Evolutionary conservation across 2,888 invertebrate genomes (phyloP).

Genomic region (Diadegma fenestrale): DNA sequence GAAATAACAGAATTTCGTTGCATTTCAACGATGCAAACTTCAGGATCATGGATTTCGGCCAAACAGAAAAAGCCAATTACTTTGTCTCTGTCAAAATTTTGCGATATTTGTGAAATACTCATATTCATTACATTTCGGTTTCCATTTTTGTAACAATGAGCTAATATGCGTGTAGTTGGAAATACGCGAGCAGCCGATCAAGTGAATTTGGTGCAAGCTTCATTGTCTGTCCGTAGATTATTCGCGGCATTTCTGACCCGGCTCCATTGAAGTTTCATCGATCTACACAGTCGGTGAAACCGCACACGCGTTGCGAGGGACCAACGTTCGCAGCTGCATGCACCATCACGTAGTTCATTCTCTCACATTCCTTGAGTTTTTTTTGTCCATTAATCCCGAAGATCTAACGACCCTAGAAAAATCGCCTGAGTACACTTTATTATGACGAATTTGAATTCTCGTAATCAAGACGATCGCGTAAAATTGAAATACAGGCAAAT

Average conservation of each 20-base stretch:
- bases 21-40: no score
- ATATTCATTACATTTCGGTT: background rate
- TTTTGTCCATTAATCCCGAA: background rate
- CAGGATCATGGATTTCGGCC: no score
- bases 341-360: constrained; percentile 10
- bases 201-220: constrained; percentile 32
- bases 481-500: background rate
- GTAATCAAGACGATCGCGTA: background rate
- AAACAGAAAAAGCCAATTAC: background rate
- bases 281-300: constrained; percentile 29
- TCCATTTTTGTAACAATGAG: background rate
- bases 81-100: background rate
- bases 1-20: no score
- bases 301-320: constrained; percentile 23
- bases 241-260: constrained; percentile 33
- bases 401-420: constrained; percentile 2
- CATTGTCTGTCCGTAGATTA: constrained; percentile 37
- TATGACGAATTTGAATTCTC: background rate
- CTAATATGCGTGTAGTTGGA: background rate
- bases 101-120: background rate
- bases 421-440: background rate
- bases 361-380: background rate
- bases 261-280: constrained; percentile 53
- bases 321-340: background rate
- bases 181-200: background rate